Evolutionary conservation across 2,113 vertebrate genomes (phyloP).

Genomic region (Calyptommatus sinebrachiatus): DNA sequence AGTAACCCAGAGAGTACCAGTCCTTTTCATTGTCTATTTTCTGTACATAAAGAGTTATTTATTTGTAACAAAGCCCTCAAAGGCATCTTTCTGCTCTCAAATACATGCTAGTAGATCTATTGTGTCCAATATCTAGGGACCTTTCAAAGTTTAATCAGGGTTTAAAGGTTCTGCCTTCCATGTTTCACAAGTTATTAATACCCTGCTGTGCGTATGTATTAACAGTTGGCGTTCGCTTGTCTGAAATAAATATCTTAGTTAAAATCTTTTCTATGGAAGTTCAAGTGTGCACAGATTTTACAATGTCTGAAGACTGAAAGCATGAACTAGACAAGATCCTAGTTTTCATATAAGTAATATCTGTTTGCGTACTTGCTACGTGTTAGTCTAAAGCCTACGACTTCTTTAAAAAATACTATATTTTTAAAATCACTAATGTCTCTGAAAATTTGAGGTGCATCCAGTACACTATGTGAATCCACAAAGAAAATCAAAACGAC

Average conservation of each 20-base stretch:
- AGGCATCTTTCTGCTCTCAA: not conserved
- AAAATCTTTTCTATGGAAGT: not conserved
- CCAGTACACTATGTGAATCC: not conserved
- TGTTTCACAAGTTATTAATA: not conserved
- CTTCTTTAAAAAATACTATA: not conserved
- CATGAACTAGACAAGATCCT: not conserved
- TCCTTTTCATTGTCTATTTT: no score
- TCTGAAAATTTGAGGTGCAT: not conserved
- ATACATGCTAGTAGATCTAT: not conserved
- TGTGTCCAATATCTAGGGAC: not conserved
- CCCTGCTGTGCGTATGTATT: not conserved
- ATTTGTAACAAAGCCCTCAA: not conserved
- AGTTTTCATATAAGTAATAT: not conserved
- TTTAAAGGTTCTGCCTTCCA: not conserved
- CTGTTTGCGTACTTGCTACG: not conserved
- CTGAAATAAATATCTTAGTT: not conserved
- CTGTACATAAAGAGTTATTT: not conserved
- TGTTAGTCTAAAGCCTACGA: not conserved
- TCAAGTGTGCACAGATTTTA: not conserved
- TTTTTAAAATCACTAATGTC: no score
- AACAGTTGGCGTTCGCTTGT: not conserved
- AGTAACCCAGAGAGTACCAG: no score
- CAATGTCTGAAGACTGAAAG: not conserved
- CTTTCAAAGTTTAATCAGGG: not conserved
- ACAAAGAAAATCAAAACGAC: not conserved